Evolutionary conservation across 2,113 vertebrate species (phyloP).

Genomic region (Mola mola): DNA sequence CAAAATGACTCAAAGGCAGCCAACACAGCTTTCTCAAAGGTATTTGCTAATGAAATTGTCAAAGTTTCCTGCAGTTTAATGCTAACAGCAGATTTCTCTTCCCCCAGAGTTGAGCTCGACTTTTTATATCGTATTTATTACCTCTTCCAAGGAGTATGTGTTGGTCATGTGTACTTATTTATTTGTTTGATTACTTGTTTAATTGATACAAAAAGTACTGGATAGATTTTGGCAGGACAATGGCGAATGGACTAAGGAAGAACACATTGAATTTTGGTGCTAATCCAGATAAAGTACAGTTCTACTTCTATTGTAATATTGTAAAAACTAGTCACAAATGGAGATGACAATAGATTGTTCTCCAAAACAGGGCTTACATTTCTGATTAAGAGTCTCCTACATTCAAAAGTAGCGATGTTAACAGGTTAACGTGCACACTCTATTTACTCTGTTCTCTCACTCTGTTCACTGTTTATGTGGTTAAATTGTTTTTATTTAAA

Average conservation of each 20-base stretch:
- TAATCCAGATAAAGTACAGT: too few relatives aligned
- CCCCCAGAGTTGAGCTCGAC: too few relatives aligned
- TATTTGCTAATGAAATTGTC: background rate
- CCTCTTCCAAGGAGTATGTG: too few relatives aligned
- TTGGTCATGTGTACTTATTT: too few relatives aligned
- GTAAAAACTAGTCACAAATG: background rate
- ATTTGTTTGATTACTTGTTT: too few relatives aligned
- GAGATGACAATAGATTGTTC: background rate
- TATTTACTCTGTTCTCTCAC: background rate
- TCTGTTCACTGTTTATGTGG: background rate
- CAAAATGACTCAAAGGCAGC: background rate
- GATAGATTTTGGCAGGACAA: too few relatives aligned
- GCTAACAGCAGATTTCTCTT: background rate
- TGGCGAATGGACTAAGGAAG: too few relatives aligned
- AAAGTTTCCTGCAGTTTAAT: background rate
- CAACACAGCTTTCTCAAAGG: background rate
- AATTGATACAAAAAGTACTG: too few relatives aligned
- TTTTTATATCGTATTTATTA: too few relatives aligned
- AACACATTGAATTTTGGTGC: too few relatives aligned
- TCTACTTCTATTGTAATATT: too few relatives aligned
- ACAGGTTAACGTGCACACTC: background rate
- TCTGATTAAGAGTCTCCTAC: background rate
- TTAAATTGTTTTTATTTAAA: too few relatives aligned
- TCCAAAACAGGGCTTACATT: background rate
- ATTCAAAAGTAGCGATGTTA: background rate